These are phyloP conservation scores for Diloba caeruleocephala DNA, from an alignment of 2,888 invertebrate species.

Conservation along the genomic window DNA sequence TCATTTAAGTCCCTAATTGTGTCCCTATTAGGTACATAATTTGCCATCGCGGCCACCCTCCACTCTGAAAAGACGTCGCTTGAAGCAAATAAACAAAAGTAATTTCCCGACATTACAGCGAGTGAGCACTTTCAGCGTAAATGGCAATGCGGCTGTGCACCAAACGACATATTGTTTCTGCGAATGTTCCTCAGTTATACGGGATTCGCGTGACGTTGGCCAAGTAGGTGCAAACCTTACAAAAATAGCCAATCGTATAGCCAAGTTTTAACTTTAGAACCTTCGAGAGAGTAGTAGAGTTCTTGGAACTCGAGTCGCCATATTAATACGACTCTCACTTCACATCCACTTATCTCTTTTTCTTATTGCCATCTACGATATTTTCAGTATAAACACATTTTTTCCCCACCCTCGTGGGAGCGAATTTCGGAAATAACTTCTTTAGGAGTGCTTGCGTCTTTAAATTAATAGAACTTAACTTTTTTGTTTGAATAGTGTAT, in stretches of 20 bases:
- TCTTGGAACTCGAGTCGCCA: conserved; percentile 29
- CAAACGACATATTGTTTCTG: conserved; percentile 70
- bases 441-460: conserved; percentile 38
- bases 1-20: conserved; percentile 49
- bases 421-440: conserved; percentile 54
- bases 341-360: conserved; percentile 39
- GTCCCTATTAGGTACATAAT: conserved; percentile 50
- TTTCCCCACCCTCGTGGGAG: conserved; percentile 39
- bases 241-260: conserved; percentile 36
- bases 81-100: conserved; percentile 66
- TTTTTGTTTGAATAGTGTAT: conserved; percentile 23
- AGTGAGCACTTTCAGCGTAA: conserved; percentile 68
- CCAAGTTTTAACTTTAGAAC: too few species aligned
- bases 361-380: conserved; percentile 43
- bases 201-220: conserved; percentile 69
- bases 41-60: conserved; percentile 42
- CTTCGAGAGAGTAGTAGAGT: conserved; percentile 9
- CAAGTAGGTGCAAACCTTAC: conserved; percentile 51
- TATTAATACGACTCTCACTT: conserved; percentile 43
- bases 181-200: conserved; percentile 66
- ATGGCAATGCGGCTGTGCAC: conserved; percentile 64
- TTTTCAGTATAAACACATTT: conserved; percentile 45
- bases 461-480: conserved; percentile 28
- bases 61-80: conserved; percentile 54
- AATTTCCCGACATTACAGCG: conserved; percentile 64